Percentiles rank a stretch among this genome's conserved stretches.
These are phyloP conservation scores for Periophthalmodon schlosseri DNA, from an alignment of 2,113 vertebrate genomes.

Conservation along the genomic window DNA sequence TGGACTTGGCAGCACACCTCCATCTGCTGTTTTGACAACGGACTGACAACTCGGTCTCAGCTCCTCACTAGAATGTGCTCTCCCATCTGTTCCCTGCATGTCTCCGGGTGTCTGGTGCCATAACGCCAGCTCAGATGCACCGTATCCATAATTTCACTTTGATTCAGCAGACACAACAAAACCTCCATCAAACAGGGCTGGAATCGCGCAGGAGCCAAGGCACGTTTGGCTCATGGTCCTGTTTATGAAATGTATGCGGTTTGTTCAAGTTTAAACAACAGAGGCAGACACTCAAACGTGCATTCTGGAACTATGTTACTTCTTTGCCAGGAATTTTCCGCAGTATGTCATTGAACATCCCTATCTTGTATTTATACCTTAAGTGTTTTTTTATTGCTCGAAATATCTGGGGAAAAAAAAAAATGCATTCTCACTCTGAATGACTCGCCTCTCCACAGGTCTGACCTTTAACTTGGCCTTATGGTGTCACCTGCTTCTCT, in stretches of 20 bases:
- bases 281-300: not conserved
- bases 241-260: not conserved
- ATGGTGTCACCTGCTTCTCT: too few species aligned
- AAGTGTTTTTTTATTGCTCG: too few species aligned
- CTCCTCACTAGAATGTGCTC: slow-evolving; percentile 41
- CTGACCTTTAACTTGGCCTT: too few species aligned
- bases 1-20: slow-evolving; percentile 50
- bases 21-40: slow-evolving; percentile 72
- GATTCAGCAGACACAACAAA: slow-evolving; percentile 39
- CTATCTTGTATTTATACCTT: too few species aligned
- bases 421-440: too few species aligned
- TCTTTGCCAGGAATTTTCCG: too few species aligned
- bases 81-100: slow-evolving; percentile 66
- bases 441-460: too few species aligned
- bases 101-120: slow-evolving; percentile 29
- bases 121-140: slow-evolving; percentile 23
- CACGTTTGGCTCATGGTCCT: slow-evolving; percentile 21
- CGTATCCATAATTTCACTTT: slow-evolving; percentile 61
- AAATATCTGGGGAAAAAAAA: too few species aligned
- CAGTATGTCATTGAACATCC: too few species aligned
- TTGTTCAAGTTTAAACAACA: not conserved
- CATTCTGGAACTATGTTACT: too few species aligned
- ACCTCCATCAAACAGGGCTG: slow-evolving; percentile 27
- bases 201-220: slow-evolving; percentile 18
- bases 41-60: slow-evolving; percentile 47